Conservation (phyloP, 2,888 invertebrate species). For the Anoplius nigerrimus region DNA sequence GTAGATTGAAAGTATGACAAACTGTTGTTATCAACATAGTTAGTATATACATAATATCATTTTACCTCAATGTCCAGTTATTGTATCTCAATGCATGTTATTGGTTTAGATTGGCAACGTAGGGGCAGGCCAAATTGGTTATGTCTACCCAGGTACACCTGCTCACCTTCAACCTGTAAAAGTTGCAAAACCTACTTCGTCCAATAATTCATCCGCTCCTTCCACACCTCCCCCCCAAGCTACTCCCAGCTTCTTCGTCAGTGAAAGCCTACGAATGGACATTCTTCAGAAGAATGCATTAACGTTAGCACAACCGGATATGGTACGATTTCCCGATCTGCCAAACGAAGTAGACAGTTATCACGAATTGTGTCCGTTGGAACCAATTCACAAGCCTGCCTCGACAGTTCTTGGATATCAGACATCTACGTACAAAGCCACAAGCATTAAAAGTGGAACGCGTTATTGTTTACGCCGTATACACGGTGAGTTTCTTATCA, state of each 20-base stretch:
- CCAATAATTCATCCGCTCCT: constrained; percentile 67
- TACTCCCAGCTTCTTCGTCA: constrained; percentile 85
- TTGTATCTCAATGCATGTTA: constrained; percentile 13
- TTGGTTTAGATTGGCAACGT: constrained; percentile 60
- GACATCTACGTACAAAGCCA: constrained; percentile 93
- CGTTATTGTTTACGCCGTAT: constrained; percentile 91
- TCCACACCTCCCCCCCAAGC: constrained; percentile 69
- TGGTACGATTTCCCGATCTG: constrained; percentile 82
- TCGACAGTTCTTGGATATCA: constrained; percentile 84
- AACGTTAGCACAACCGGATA: constrained; percentile 85
- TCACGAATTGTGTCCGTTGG: constrained; percentile 90
- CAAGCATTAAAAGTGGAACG: constrained; percentile 89
- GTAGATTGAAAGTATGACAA: not conserved
- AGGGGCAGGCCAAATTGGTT: constrained; percentile 66
- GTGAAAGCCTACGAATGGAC: constrained; percentile 88
- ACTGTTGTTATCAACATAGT: too few relatives aligned
- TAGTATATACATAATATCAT: too few relatives aligned
- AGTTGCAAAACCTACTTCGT: constrained; percentile 72
- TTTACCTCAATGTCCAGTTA: not conserved
- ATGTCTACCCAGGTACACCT: constrained; percentile 82
- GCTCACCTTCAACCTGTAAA: constrained; percentile 78
- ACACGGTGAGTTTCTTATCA: constrained; percentile 80
- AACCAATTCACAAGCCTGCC: constrained; percentile 81
- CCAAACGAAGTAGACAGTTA: constrained; percentile 94
- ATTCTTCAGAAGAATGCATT: constrained; percentile 86